Evolutionary conservation across 2,113 vertebrate species (phyloP).

Genomic region (Xiphophorus couchianus): DNA sequence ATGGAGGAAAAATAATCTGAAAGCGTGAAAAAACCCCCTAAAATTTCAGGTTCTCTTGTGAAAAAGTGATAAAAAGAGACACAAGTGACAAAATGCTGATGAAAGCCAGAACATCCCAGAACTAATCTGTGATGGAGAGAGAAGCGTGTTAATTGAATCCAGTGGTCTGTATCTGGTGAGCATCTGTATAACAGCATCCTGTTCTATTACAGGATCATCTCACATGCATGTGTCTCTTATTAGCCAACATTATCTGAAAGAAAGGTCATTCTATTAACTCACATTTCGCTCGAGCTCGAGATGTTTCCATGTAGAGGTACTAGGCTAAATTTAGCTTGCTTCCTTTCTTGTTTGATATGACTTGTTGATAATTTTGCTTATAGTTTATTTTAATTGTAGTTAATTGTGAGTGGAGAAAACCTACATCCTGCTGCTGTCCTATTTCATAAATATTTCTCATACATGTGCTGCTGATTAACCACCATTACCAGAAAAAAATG

Average conservation of each 20-base stretch:
- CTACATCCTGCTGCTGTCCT: not conserved
- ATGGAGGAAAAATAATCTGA: not conserved
- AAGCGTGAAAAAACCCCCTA: not conserved
- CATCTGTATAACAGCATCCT: constrained; percentile 55
- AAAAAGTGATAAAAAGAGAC: constrained; percentile 20
- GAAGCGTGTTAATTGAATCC: constrained; percentile 58
- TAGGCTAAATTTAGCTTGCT: not conserved
- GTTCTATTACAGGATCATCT: constrained; percentile 46
- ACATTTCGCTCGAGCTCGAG: not conserved
- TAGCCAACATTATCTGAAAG: constrained; percentile 30
- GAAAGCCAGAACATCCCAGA: constrained; percentile 68
- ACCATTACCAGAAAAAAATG: not conserved
- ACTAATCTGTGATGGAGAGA: constrained; percentile 50
- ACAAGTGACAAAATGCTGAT: constrained; percentile 50
- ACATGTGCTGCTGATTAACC: not conserved
- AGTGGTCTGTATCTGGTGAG: constrained; percentile 53
- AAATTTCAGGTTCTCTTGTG: constrained; percentile 23
- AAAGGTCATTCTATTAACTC: constrained; percentile 1
- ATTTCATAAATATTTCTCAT: not conserved
- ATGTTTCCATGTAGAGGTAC: not conserved
- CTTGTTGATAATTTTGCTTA: not conserved
- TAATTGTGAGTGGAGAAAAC: not conserved
- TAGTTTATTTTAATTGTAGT: not conserved
- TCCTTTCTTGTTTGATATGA: not conserved
- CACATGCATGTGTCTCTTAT: constrained; percentile 48